Evolutionary conservation across 2,888 invertebrate genomes (phyloP), one percentile per base, ranked within the genome.

Genomic region (Gisinianus flammeolus): DNA sequence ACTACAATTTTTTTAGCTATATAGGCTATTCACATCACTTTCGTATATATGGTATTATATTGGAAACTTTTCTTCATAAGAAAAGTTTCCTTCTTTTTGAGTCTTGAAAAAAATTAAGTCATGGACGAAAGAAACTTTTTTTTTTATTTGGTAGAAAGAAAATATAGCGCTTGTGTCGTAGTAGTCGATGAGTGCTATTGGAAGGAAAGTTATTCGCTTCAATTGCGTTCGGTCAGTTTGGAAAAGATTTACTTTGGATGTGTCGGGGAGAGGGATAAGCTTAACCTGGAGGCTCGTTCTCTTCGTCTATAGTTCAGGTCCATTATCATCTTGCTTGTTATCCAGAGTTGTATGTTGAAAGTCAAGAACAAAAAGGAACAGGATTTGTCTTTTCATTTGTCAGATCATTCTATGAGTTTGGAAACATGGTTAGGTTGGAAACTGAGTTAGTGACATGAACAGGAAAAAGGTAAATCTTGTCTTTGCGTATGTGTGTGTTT

Each of bases 311-410:
- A 58, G 56, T 58, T 22, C 26, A 54, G 71, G 68, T 64, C 79
- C 80, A 81, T 81, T 79, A 78, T 81, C 79, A 76, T 80, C 80
- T 80, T 81, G 79, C 80, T 81, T 81, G 78, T 76, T 76, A 77
- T 69, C 78, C 72, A 69, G 72, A 22, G 44, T 44, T 44, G 44
- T 33, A 79, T 70, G 80, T 66, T 79, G 75, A 75, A 80, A 80
- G 80, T 80, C 80, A 81, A 81, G 78, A 81, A 81, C 79, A 80
- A 80, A 81, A 79, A 78, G 79, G 76, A 69, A 35, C 62, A 74
- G 81, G 80, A 80, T 81, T 81, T 80, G 81, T 81, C 81, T 76
- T 78, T 79, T 80, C 81, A 81, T 81, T 81, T 80, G 80, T 81
- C 79, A 77, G 35, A 79, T 76, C 69, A 22, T 44, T 58, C 67